Evolutionary conservation across 2,797 vertebrate species (phyloP).

Genomic region (Lacerta agilis): DNA sequence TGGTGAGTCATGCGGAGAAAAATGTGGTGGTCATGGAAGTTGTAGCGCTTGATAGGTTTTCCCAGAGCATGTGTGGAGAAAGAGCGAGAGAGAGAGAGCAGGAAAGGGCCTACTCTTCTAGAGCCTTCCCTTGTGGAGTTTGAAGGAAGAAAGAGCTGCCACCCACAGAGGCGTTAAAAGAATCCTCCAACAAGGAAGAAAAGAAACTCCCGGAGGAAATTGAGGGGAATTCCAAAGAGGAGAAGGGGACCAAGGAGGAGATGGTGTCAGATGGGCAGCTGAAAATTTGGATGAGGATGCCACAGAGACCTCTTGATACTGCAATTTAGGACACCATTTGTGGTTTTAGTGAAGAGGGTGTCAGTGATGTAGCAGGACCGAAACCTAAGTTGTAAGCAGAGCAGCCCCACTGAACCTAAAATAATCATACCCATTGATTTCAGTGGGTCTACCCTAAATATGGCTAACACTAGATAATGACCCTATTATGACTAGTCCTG

Average conservation of each 20-base stretch:
- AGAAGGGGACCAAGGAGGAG: background rate
- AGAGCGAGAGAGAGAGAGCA: background rate
- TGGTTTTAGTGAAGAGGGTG: too few relatives aligned
- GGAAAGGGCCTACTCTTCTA: background rate
- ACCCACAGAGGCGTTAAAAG: background rate
- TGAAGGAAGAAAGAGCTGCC: background rate
- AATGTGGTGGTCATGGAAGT: too few relatives aligned
- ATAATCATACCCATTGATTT: too few relatives aligned
- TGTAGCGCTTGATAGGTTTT: too few relatives aligned
- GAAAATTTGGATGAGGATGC: background rate
- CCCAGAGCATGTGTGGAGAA: background rate
- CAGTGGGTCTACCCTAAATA: too few relatives aligned
- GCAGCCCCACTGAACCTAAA: too few relatives aligned
- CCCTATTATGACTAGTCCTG: too few relatives aligned
- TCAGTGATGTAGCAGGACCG: too few relatives aligned
- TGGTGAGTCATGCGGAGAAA: too few relatives aligned
- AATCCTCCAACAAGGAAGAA: background rate
- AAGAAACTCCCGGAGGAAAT: background rate
- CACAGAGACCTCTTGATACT: too few relatives aligned
- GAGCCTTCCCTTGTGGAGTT: background rate
- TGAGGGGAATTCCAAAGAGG: background rate
- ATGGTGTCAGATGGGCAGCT: background rate
- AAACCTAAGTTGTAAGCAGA: too few relatives aligned
- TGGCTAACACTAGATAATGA: too few relatives aligned
- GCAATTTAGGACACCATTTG: background rate